Conservation (phyloP, 2,113 vertebrate species). For the Actenoides lindsayi region DNA sequence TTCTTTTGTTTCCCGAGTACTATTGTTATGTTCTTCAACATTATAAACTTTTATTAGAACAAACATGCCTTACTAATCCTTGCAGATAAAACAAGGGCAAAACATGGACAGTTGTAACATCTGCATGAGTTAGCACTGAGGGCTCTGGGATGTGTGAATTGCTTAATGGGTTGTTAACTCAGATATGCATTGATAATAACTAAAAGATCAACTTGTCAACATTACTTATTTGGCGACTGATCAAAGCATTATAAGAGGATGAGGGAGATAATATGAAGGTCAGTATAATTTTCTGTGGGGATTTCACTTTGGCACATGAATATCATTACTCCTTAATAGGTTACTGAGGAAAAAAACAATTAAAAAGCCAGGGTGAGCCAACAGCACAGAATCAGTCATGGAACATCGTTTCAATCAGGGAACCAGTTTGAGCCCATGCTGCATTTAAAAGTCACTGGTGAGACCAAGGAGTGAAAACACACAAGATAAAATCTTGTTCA, state of each 20-base stretch:
- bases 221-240: conserved; percentile 60
- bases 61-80: not conserved
- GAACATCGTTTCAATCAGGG: not conserved
- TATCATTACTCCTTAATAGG: not conserved
- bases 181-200: conserved; percentile 59
- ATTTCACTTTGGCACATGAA: conserved; percentile 8
- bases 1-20: not conserved
- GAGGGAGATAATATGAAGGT: conserved; percentile 45
- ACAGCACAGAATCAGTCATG: not conserved
- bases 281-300: conserved; percentile 28
- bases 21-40: not conserved
- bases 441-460: not conserved
- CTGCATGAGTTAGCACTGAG: conserved; percentile 48
- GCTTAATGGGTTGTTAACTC: conserved; percentile 68
- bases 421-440: not conserved
- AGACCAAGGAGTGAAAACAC: not conserved
- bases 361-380: not conserved
- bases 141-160: conserved; percentile 57
- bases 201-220: conserved; percentile 66
- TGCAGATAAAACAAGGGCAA: conserved; percentile 50
- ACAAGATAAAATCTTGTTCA: conserved; percentile 33
- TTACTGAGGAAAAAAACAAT: not conserved
- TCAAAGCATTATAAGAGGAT: conserved; percentile 37
- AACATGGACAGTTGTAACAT: conserved; percentile 43
- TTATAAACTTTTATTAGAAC: conserved; percentile 3